Evolutionary conservation across 2,888 invertebrate genomes (phyloP).

Genomic region (Eilema griseolum): DNA sequence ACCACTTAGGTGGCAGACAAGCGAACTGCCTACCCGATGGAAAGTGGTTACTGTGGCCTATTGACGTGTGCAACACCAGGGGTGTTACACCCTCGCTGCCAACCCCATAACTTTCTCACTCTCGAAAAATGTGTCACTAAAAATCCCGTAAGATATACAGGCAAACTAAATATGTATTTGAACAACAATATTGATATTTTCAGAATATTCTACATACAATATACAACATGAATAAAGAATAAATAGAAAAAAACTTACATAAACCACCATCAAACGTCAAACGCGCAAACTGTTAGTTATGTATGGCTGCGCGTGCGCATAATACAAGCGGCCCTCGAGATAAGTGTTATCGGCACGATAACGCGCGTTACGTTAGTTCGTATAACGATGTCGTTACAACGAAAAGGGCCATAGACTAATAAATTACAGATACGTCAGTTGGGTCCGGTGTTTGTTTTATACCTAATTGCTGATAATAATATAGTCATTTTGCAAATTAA

Average conservation of each 20-base stretch:
- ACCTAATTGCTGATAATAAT: not conserved
- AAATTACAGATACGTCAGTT: not conserved
- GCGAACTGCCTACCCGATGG: too few species aligned
- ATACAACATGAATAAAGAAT: not conserved
- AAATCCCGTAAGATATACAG: too few species aligned
- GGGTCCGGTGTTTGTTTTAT: not conserved
- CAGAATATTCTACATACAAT: not conserved
- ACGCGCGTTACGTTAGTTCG: slow-evolving; percentile 58
- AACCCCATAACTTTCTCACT: too few species aligned
- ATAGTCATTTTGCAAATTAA: not conserved
- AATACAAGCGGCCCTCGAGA: slow-evolving; percentile 46
- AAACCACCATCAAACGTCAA: slow-evolving; percentile 7
- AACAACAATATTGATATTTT: not conserved
- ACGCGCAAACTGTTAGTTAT: slow-evolving; percentile 17
- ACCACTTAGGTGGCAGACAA: too few species aligned
- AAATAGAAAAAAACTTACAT: slow-evolving; percentile 7
- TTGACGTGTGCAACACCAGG: too few species aligned
- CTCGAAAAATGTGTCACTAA: too few species aligned
- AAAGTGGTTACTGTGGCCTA: too few species aligned
- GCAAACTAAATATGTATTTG: not conserved
- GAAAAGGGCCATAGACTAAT: slow-evolving; percentile 48
- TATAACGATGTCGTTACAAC: slow-evolving; percentile 50
- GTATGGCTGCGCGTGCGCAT: slow-evolving; percentile 8
- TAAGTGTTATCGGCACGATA: slow-evolving; percentile 59
- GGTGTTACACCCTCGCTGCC: too few species aligned